phyloP scores from a whole-genome alignment of 2,888 invertebrate genomes.

The Lasioglossum villosulum region DNA sequence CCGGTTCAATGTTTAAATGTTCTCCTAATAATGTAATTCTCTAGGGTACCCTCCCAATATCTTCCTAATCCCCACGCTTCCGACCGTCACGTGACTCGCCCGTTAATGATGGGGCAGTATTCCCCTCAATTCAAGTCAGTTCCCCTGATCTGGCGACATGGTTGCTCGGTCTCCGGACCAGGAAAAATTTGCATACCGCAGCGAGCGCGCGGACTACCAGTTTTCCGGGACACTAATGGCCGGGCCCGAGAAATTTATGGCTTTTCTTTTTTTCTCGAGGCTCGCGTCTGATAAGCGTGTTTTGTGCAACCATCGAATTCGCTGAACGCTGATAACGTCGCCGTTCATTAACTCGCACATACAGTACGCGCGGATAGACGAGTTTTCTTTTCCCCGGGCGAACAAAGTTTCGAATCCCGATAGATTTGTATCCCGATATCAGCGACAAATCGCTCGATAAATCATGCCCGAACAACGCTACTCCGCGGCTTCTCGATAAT shows the following conservation, averaged over 20 bases:
- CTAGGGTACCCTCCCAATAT: too few relatives aligned
- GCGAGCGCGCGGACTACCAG: conserved; percentile 29
- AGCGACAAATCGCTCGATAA: conserved; percentile 36
- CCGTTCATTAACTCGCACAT: conserved; percentile 18
- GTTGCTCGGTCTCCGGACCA: background rate
- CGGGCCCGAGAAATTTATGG: conserved; percentile 38
- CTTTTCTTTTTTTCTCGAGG: conserved; percentile 9
- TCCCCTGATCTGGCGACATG: too few relatives aligned
- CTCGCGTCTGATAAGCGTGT: conserved; percentile 32
- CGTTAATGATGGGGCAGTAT: too few relatives aligned
- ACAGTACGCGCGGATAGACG: conserved; percentile 4
- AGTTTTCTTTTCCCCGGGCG: background rate
- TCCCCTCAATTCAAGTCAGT: too few relatives aligned
- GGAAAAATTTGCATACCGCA: conserved; percentile 39
- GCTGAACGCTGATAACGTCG: conserved; percentile 48
- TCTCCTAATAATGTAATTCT: too few relatives aligned
- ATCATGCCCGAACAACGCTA: conserved; percentile 49
- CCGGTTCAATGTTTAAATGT: too few relatives aligned
- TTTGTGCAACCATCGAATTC: conserved; percentile 45
- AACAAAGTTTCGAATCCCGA: conserved; percentile 36
- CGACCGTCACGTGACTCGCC: too few relatives aligned
- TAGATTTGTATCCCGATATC: conserved; percentile 45
- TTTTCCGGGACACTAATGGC: conserved; percentile 61
- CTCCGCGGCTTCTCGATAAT: conserved; percentile 52
- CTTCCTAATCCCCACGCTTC: too few relatives aligned